Conservation (phyloP, 2,888 invertebrate species). For the Apamea epomidion region DNA sequence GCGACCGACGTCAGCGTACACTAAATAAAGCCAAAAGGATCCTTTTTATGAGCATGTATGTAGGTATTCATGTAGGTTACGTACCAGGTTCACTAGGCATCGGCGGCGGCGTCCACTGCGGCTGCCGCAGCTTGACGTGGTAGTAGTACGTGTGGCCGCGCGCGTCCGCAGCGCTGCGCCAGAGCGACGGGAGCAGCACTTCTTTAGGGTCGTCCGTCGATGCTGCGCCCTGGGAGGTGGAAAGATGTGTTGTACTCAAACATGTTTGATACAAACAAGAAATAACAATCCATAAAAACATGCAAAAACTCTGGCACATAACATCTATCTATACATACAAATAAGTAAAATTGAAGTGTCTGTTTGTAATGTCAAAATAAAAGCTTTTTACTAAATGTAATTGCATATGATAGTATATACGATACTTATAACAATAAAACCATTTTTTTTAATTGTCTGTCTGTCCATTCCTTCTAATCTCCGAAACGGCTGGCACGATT, state of each 20-base stretch:
- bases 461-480: no score
- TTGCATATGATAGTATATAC: no score
- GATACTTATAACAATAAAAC: no score
- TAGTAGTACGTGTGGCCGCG: conserved; percentile 98
- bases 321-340: no score
- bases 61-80: not conserved
- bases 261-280: not conserved
- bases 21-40: not conserved
- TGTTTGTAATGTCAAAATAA: no score
- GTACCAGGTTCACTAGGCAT: conserved; percentile 45
- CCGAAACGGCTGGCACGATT: no score
- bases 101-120: conserved; percentile 93
- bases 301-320: no score
- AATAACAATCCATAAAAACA: not conserved
- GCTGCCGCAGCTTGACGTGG: conserved; percentile 94
- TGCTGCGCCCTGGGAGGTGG: not conserved
- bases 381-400: no score
- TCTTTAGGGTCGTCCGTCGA: conserved; percentile 66
- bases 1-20: no score
- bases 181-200: conserved; percentile 94
- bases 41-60: not conserved
- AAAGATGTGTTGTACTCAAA: not conserved
- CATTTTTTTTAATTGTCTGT: no score
- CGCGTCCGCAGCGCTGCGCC: conserved; percentile 96
- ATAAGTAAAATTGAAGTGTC: no score